phyloP scores from a whole-genome alignment of 2,888 invertebrate species.

The Malthinus flaveolus region DNA sequence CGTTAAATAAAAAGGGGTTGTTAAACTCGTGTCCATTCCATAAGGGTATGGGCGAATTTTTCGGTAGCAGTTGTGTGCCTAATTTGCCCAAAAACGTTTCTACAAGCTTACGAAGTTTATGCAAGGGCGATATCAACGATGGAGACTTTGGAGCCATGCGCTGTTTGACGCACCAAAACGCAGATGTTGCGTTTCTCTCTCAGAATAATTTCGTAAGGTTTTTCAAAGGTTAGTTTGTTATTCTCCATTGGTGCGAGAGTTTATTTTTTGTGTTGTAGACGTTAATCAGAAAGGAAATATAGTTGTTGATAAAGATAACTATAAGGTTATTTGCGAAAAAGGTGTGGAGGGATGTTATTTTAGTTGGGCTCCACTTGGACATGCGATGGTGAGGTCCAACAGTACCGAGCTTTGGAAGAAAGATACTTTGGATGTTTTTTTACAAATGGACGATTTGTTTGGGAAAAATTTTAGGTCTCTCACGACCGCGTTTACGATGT shows the following conservation, averaged over 20 bases:
- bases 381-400: slow-evolving; percentile 66
- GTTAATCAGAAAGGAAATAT: slow-evolving; percentile 21
- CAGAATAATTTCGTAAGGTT: slow-evolving; percentile 44
- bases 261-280: slow-evolving; percentile 10
- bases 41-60: slow-evolving; percentile 60
- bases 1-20: slow-evolving; percentile 49
- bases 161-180: slow-evolving; percentile 68
- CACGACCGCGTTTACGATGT: slow-evolving; percentile 70
- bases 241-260: neutral
- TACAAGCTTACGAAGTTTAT: slow-evolving; percentile 41
- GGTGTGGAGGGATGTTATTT: slow-evolving; percentile 59
- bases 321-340: slow-evolving; percentile 63
- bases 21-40: slow-evolving; percentile 53
- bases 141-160: slow-evolving; percentile 68
- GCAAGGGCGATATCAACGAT: slow-evolving; percentile 48
- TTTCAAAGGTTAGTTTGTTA: slow-evolving; percentile 56
- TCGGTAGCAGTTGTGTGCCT: slow-evolving; percentile 68
- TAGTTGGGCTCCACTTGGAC: slow-evolving; percentile 70
- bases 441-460: slow-evolving; percentile 71
- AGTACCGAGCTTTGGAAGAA: slow-evolving; percentile 60
- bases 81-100: slow-evolving; percentile 46
- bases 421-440: slow-evolving; percentile 72
- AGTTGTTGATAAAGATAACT: slow-evolving; percentile 49
- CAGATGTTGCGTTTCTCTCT: slow-evolving; percentile 77
- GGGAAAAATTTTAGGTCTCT: slow-evolving; percentile 63